Evolutionary conservation across 2,888 invertebrate genomes (phyloP).

Genomic region (Trachelus tabidus): DNA sequence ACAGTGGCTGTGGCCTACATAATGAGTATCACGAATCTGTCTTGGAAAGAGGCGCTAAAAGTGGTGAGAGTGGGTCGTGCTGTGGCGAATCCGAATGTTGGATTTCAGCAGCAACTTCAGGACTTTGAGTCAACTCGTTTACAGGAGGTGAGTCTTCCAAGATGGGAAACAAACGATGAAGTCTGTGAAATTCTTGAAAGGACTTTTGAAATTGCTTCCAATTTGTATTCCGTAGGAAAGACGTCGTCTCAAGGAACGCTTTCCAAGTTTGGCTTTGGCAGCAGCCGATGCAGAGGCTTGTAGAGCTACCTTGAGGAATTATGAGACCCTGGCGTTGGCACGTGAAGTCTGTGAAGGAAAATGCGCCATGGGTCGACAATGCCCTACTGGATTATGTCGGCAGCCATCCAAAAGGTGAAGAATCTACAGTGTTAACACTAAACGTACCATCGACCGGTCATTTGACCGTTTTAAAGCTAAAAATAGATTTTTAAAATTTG

Average conservation of each 20-base stretch:
- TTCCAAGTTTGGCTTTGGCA: slow-evolving; percentile 80
- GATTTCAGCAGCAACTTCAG: slow-evolving; percentile 93
- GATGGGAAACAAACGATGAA: neutral
- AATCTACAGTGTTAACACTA: neutral
- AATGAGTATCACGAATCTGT: slow-evolving; percentile 91
- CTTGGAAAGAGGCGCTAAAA: slow-evolving; percentile 93
- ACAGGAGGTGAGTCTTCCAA: slow-evolving; percentile 72
- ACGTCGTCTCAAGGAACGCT: slow-evolving; percentile 84
- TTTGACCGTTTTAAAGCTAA: no score
- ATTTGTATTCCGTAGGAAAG: slow-evolving; percentile 74
- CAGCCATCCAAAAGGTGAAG: slow-evolving; percentile 66
- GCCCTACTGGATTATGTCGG: slow-evolving; percentile 82
- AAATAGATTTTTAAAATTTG: no score
- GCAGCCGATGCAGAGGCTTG: slow-evolving; percentile 83
- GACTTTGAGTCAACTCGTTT: slow-evolving; percentile 87
- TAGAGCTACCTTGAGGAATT: slow-evolving; percentile 81
- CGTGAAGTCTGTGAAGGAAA: slow-evolving; percentile 88
- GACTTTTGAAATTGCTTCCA: neutral
- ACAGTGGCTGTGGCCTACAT: slow-evolving; percentile 96
- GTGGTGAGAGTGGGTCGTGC: slow-evolving; percentile 91
- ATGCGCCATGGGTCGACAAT: slow-evolving; percentile 84
- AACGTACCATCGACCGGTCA: no score
- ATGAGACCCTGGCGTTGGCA: slow-evolving; percentile 83
- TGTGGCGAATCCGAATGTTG: slow-evolving; percentile 95
- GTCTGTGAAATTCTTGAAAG: neutral